These are phyloP conservation scores for Zapornia atra DNA, from an alignment of 2,113 vertebrate genomes.

Conservation along the genomic window DNA sequence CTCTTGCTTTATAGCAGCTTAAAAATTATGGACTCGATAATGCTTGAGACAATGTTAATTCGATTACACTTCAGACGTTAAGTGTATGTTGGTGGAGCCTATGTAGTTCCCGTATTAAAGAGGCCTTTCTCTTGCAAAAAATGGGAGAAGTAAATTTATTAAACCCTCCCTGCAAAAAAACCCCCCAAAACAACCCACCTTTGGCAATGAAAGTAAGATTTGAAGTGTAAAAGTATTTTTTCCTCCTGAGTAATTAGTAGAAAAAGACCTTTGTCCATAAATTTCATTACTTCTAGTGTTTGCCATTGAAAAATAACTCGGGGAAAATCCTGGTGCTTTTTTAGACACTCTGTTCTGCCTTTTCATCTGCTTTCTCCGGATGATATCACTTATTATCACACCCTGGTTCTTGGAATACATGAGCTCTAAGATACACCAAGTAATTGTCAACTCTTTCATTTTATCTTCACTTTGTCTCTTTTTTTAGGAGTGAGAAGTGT, in stretches of 20 bases:
- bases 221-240: background rate
- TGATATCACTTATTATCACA: background rate
- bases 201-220: background rate
- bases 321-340: background rate
- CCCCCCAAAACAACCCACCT: background rate
- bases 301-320: background rate
- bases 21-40: constrained; percentile 22
- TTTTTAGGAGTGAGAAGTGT: constrained; percentile 26
- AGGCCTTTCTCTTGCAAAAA: background rate
- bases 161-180: background rate
- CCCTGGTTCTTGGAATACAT: background rate
- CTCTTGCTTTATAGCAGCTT: constrained; percentile 20
- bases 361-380: background rate
- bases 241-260: background rate
- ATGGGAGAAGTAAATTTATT: background rate
- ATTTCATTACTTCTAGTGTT: background rate
- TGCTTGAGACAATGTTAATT: constrained; percentile 6
- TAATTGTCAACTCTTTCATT: constrained; percentile 40
- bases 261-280: background rate
- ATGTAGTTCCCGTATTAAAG: background rate
- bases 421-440: background rate
- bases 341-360: background rate
- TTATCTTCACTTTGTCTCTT: constrained; percentile 42
- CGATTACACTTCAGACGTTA: background rate
- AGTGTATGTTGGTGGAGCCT: background rate